These are phyloP conservation scores for Protodeltote pygarga DNA, from an alignment of 2,888 invertebrate genomes.

Conservation along the genomic window DNA sequence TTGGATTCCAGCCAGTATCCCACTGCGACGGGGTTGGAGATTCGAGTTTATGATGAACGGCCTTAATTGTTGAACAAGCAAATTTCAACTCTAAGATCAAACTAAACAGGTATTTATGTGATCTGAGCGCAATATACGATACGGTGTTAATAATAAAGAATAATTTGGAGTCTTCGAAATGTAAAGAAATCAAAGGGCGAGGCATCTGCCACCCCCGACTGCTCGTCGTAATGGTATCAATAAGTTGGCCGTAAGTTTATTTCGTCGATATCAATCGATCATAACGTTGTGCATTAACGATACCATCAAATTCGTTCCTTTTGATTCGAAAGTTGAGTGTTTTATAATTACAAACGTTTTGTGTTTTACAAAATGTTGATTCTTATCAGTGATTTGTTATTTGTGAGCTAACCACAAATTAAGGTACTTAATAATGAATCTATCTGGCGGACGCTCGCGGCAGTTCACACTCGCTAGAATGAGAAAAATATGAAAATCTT, in stretches of 20 bases:
- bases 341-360: constrained; percentile 48
- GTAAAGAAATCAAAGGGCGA: constrained; percentile 54
- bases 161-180: constrained; percentile 55
- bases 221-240: constrained; percentile 65
- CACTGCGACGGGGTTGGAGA: constrained; percentile 73
- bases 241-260: constrained; percentile 58
- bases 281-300: constrained; percentile 50
- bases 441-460: constrained; percentile 36
- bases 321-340: constrained; percentile 41
- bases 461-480: constrained; percentile 40
- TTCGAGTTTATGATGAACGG: constrained; percentile 62
- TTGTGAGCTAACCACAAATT: constrained; percentile 51
- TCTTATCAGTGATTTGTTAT: constrained; percentile 52
- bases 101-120: constrained; percentile 1
- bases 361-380: constrained; percentile 37
- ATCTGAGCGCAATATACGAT: constrained; percentile 41
- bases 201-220: constrained; percentile 76
- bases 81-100: constrained; percentile 31
- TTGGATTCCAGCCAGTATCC: constrained; percentile 67
- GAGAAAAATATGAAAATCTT: constrained; percentile 29
- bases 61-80: constrained; percentile 17
- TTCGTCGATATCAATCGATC: constrained; percentile 66
- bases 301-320: constrained; percentile 41
- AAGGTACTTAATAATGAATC: constrained; percentile 47
- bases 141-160: constrained; percentile 57